Evolutionary conservation across 2,113 vertebrate species (phyloP).

Genomic region (Ahaetulla prasina): DNA sequence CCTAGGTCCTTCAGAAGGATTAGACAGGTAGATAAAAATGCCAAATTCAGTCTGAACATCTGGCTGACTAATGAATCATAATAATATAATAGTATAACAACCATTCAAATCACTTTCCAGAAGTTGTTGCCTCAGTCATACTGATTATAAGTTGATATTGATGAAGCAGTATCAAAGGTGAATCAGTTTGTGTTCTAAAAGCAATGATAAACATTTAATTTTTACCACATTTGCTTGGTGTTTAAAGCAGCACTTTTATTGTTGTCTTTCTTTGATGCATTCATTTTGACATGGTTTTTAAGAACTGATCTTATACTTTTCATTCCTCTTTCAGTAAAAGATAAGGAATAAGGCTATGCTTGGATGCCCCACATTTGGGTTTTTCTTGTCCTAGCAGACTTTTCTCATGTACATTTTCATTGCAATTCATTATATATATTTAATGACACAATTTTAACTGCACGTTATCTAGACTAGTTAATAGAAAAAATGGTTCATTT

Average conservation of each 20-base stretch:
- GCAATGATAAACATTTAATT: not conserved
- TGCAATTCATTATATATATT: not conserved
- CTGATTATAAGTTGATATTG: not conserved
- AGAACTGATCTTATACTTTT: not conserved
- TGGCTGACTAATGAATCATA: not conserved
- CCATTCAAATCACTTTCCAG: not conserved
- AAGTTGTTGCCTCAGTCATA: not conserved
- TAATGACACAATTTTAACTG: not conserved
- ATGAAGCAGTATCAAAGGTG: not conserved
- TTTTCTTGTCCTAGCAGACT: not conserved
- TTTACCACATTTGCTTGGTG: not conserved
- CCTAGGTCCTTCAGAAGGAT: not conserved
- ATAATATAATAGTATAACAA: not conserved
- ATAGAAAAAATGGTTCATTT: not conserved
- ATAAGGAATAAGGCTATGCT: not conserved
- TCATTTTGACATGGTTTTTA: not conserved
- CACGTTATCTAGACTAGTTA: not conserved
- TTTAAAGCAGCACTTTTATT: not conserved
- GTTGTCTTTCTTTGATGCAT: not conserved
- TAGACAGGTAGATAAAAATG: not conserved
- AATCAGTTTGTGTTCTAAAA: not conserved
- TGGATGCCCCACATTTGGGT: not conserved
- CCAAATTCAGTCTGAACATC: not conserved
- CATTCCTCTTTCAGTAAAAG: not conserved
- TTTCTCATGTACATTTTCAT: not conserved